These are phyloP conservation scores for Camelus dromedarius DNA, from an alignment of 2,113 vertebrate genomes.

Conservation along the genomic window DNA sequence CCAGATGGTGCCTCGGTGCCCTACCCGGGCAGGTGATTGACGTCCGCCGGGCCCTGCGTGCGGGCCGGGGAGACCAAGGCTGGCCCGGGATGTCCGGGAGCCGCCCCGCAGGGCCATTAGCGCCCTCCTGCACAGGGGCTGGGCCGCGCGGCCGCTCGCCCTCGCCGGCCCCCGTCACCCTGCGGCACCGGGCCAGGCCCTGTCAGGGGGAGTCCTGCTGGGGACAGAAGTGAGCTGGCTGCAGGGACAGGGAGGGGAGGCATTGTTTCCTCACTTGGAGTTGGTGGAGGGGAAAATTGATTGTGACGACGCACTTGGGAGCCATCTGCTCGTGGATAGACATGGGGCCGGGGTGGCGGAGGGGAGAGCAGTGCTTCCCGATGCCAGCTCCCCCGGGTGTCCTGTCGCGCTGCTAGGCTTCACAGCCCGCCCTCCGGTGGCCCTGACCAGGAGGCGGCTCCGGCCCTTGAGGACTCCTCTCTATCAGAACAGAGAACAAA, in stretches of 20 bases:
- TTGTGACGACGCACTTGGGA: constrained; percentile 66
- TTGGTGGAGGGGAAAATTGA: constrained; percentile 85
- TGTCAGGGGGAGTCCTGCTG: background rate
- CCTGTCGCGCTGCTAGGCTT: background rate
- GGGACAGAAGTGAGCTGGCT: background rate
- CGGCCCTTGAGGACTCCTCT: background rate
- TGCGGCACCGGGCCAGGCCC: background rate
- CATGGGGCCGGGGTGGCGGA: background rate
- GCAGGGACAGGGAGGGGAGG: background rate
- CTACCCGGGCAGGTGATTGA: constrained; percentile 90
- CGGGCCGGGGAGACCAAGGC: constrained; percentile 76
- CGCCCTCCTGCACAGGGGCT: background rate
- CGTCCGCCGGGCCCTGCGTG: constrained; percentile 66
- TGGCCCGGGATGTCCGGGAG: constrained; percentile 8
- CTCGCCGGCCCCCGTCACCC: background rate
- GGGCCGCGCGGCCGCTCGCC: background rate
- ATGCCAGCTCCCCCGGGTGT: background rate
- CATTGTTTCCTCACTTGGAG: constrained; percentile 78
- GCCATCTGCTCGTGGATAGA: constrained; percentile 83
- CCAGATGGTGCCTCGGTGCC: constrained; percentile 90
- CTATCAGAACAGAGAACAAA: background rate
- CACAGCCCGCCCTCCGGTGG: background rate
- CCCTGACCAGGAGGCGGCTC: background rate
- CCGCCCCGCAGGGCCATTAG: background rate
- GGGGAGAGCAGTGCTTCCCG: background rate